Evolutionary conservation across 2,888 invertebrate species (phyloP), one percentile per base, ranked within the genome.

Genomic region (Kryphioiulus occultus): DNA sequence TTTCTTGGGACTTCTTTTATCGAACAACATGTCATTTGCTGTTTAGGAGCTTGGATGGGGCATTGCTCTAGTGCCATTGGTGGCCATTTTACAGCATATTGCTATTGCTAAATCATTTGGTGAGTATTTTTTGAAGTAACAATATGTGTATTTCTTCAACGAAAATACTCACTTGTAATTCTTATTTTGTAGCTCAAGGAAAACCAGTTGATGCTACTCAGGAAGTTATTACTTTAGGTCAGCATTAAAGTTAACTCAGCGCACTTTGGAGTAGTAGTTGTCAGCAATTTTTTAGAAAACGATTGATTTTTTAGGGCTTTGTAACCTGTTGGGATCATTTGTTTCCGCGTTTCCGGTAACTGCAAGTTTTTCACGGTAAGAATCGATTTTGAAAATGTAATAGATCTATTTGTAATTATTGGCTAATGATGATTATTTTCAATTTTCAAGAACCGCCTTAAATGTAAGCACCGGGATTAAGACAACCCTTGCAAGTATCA

Each of bases 71-170:
- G 94, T 98, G 86, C 97, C 98, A 0, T 93, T 98, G 44, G 95
- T 98, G 90, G 96, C 96, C 32, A 93, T 98, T 59, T 94, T 98
- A 92, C 98, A 98, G 92, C 96, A 96, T 91, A 96, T 98, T 90
- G 96, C 98, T 26, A 97, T 98, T 90, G 98, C 97, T 92, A 98
- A 98, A 93, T 97, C 97, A 39, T 98, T 98, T 92, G 95, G 98
- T 98, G 93, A 94, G 44, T 82, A 15, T 42, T 26, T 53, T 86
- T 47, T 30, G 22, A 26, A 22, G 30, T 22, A n/a, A 42, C 15
- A n/a, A n/a, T 5, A 30, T 17, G 0, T 44, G 26, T 47, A 47
- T 42, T 17, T 44, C 17, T 86, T 44, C 3, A 39, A 2, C n/a
- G 82, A 15, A 15, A 32, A 32, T 78, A 78, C 22, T 78, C n/a